These are phyloP conservation scores for Ciconia nigra DNA, from an alignment of 2,797 vertebrate genomes.

Conservation along the genomic window DNA sequence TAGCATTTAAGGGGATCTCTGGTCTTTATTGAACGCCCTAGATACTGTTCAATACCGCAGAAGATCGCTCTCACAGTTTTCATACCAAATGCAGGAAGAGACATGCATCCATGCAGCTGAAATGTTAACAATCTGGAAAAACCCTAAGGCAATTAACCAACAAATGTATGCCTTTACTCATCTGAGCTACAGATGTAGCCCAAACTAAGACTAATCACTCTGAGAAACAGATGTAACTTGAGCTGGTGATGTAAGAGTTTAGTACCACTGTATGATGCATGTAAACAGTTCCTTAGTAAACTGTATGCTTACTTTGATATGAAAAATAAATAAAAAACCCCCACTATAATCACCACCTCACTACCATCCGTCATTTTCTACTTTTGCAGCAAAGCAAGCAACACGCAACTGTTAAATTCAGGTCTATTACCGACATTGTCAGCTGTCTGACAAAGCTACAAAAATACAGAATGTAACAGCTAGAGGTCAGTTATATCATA, in stretches of 20 bases:
- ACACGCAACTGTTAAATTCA: neutral
- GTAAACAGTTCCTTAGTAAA: neutral
- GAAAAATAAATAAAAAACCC: too few relatives aligned
- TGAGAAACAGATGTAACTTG: neutral
- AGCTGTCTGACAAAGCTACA: neutral
- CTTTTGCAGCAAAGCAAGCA: neutral
- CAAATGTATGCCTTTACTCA: neutral
- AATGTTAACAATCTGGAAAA: neutral
- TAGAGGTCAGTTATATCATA: neutral
- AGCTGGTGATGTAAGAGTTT: neutral
- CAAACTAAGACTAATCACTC: neutral
- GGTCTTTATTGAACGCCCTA: neutral
- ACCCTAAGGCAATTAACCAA: neutral
- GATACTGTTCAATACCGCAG: neutral
- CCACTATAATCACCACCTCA: neutral
- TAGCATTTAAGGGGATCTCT: neutral
- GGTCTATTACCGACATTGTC: neutral
- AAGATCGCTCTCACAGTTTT: neutral
- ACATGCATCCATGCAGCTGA: neutral
- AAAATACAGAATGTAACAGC: neutral
- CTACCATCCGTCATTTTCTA: neutral
- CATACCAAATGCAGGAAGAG: neutral
- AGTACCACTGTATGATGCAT: neutral
- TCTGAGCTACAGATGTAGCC: neutral
- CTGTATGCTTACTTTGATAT: neutral